Evolutionary conservation across 2,888 invertebrate species (phyloP).

Genomic region (Nomada fucata): DNA sequence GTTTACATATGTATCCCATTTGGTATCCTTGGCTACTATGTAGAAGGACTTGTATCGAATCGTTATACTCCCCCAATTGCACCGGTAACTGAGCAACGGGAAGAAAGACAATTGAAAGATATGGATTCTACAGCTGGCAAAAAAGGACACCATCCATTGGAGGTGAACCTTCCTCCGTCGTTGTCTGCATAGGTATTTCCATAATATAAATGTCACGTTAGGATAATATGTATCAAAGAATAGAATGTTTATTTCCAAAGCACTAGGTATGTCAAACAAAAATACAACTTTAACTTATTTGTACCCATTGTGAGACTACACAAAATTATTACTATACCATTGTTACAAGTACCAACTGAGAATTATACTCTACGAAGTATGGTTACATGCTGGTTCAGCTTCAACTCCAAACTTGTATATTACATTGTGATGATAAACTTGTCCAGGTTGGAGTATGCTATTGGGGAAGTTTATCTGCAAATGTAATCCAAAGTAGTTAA

Average conservation of each 20-base stretch:
- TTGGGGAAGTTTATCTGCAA: constrained; percentile 90
- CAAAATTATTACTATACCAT: neutral
- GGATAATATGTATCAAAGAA: neutral
- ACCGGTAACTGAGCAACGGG: constrained; percentile 79
- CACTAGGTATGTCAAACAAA: neutral
- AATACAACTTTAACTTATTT: neutral
- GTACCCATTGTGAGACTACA: neutral
- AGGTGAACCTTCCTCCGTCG: constrained; percentile 82
- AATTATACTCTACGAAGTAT: neutral
- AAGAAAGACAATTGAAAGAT: constrained; percentile 77
- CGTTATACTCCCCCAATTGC: constrained; percentile 88
- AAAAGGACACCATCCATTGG: constrained; percentile 79
- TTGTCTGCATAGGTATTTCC: constrained; percentile 66
- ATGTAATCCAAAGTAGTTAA: constrained; percentile 15
- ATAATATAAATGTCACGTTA: neutral
- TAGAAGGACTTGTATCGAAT: constrained; percentile 90
- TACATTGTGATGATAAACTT: constrained; percentile 89
- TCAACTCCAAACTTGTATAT: constrained; percentile 89
- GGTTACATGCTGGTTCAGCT: neutral
- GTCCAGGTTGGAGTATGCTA: constrained; percentile 89
- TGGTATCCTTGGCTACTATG: constrained; percentile 94
- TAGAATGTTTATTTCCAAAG: neutral
- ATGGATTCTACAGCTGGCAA: constrained; percentile 67
- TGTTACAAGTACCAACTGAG: too few relatives aligned
- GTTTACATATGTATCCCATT: constrained; percentile 93